phyloP scores from a whole-genome alignment of 2,797 vertebrate genomes.

The Merluccius polli region DNA sequence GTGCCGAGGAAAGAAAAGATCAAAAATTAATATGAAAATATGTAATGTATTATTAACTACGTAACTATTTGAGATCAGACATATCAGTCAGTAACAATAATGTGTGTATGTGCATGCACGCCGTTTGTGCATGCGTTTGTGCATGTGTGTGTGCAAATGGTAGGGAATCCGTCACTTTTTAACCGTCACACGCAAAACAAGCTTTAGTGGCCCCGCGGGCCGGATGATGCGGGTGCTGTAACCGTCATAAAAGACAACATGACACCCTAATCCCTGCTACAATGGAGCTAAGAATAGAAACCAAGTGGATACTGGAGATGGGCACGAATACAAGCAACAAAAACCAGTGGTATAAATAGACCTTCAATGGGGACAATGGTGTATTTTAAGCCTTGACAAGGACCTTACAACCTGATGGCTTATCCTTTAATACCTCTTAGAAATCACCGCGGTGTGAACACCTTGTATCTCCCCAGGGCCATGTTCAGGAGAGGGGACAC shows the following conservation, averaged over 20 bases:
- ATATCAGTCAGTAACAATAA: not conserved
- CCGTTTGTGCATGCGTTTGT: too few species aligned
- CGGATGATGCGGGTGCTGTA: constrained; percentile 38
- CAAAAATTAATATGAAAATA: not conserved
- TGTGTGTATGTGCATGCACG: not conserved
- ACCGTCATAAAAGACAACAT: constrained; percentile 58
- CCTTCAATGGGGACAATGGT: constrained; percentile 33
- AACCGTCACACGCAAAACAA: not conserved
- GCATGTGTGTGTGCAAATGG: not conserved
- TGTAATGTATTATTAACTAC: not conserved
- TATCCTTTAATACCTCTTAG: constrained; percentile 34
- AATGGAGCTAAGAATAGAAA: constrained; percentile 67
- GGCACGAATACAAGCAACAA: not conserved
- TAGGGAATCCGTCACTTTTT: not conserved
- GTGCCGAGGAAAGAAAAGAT: not conserved
- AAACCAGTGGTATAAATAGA: not conserved
- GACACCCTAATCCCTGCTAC: constrained; percentile 62
- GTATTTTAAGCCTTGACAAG: constrained; percentile 60
- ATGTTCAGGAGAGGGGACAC: not conserved
- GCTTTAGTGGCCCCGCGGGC: not conserved
- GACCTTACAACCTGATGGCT: constrained; percentile 58
- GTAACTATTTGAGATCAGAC: not conserved
- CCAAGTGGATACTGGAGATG: constrained; percentile 64
- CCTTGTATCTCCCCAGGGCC: constrained; percentile 1
- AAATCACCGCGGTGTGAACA: not conserved